These are phyloP conservation scores for Parelbella ahira DNA, from an alignment of 2,888 invertebrate species.

Conservation along the genomic window DNA sequence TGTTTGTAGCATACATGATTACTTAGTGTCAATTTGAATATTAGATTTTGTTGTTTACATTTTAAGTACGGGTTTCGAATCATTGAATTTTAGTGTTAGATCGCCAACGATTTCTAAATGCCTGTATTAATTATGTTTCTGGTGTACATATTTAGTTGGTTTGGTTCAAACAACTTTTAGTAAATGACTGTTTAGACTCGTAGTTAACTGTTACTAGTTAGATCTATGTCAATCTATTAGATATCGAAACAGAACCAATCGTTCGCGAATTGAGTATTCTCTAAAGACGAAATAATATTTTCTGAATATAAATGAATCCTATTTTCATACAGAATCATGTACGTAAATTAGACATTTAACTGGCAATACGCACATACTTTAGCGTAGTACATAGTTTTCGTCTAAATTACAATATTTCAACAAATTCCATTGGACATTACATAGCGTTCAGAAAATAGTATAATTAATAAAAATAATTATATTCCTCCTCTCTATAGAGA, in stretches of 20 bases:
- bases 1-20: slow-evolving; percentile 40
- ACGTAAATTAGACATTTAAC: slow-evolving; percentile 65
- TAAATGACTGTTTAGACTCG: slow-evolving; percentile 66
- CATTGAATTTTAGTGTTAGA: slow-evolving; percentile 59
- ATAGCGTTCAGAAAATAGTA: slow-evolving; percentile 36
- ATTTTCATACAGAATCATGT: slow-evolving; percentile 73
- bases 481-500: slow-evolving; percentile 22
- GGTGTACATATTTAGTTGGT: slow-evolving; percentile 44
- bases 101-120: slow-evolving; percentile 54
- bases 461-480: slow-evolving; percentile 25
- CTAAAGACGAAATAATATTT: slow-evolving; percentile 65
- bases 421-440: slow-evolving; percentile 34
- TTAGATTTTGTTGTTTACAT: slow-evolving; percentile 44
- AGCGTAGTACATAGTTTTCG: slow-evolving; percentile 45
- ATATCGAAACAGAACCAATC: slow-evolving; percentile 59
- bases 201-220: slow-evolving; percentile 64
- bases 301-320: slow-evolving; percentile 71
- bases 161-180: slow-evolving; percentile 45
- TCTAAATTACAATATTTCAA: slow-evolving; percentile 37
- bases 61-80: slow-evolving; percentile 60
- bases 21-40: slow-evolving; percentile 47
- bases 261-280: slow-evolving; percentile 62
- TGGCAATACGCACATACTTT: slow-evolving; percentile 71
- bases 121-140: slow-evolving; percentile 43
- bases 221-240: slow-evolving; percentile 53